Evolutionary conservation across 2,113 vertebrate species (phyloP).

Genomic region (Plecturocebus donacophilus): DNA sequence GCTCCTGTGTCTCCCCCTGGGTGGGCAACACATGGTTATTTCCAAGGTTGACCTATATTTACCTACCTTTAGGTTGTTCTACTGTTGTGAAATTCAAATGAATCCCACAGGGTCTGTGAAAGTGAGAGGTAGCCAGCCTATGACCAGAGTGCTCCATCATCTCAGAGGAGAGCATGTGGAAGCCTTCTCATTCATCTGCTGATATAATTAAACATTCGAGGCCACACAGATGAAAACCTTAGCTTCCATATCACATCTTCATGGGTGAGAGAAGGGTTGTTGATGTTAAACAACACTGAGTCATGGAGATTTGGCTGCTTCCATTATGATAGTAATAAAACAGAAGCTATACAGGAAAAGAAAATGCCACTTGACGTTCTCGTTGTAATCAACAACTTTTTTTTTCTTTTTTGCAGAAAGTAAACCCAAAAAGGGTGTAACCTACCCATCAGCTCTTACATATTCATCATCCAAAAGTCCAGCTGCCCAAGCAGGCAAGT

Average conservation of each 20-base stretch:
- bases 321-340: constrained; percentile 54
- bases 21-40: not conserved
- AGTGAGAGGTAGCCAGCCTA: not conserved
- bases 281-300: not conserved
- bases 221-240: not conserved
- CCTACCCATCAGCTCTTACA: constrained; percentile 93
- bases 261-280: not conserved
- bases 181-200: not conserved
- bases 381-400: constrained; percentile 35
- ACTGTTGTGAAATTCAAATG: not conserved
- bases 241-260: not conserved
- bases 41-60: not conserved
- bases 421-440: constrained; percentile 94
- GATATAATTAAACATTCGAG: not conserved
- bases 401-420: constrained; percentile 87
- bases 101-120: not conserved
- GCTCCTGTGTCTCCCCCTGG: not conserved
- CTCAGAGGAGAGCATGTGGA: not conserved
- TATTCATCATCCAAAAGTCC: constrained; percentile 88
- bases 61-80: not conserved
- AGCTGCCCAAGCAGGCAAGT: constrained; percentile 90
- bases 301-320: constrained; percentile 20
- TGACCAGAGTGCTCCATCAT: not conserved
- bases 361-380: constrained; percentile 49
- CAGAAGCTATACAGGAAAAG: not conserved